These are phyloP conservation scores for Saccostrea glomerata DNA, from an alignment of 1,140 invertebrate species.

Conservation along the genomic window DNA sequence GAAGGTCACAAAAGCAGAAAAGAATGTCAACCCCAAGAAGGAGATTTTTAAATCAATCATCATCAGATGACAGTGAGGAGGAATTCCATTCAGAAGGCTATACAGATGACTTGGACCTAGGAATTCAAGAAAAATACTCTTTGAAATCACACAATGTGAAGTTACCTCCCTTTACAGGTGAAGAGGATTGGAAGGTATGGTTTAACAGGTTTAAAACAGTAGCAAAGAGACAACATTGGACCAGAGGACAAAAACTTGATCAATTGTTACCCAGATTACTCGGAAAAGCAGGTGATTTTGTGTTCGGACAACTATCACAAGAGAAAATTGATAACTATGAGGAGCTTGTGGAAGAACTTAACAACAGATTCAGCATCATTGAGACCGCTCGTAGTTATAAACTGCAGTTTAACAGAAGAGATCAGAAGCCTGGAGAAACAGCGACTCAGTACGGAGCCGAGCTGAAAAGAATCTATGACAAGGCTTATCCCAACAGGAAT, in stretches of 20 bases:
- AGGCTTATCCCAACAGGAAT: conserved; percentile 34
- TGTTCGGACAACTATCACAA: conserved; percentile 17
- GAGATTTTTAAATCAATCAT: no score
- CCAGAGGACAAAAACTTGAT: conserved; percentile 22
- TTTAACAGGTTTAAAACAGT: conserved; percentile 46
- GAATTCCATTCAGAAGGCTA: neutral
- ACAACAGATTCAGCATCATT: conserved; percentile 38
- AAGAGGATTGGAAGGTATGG: conserved; percentile 50
- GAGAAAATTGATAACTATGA: neutral
- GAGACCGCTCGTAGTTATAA: conserved; percentile 33
- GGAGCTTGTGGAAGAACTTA: neutral
- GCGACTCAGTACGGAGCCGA: conserved; percentile 32
- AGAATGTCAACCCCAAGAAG: no score
- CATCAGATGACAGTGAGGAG: neutral
- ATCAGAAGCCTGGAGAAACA: conserved; percentile 35
- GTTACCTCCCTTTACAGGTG: conserved; percentile 43
- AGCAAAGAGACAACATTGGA: conserved; percentile 32
- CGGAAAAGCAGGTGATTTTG: conserved; percentile 27
- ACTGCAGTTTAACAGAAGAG: conserved; percentile 26
- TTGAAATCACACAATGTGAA: neutral
- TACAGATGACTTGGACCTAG: neutral
- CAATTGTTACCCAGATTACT: neutral
- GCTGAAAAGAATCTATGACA: conserved; percentile 41
- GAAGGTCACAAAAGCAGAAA: no score
- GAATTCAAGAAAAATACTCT: neutral